A percentile compares a stretch with the other conserved stretches of the same genome.
Conservation (phyloP, 2,113 vertebrate species). For the Osmerus eperlanus region DNA sequence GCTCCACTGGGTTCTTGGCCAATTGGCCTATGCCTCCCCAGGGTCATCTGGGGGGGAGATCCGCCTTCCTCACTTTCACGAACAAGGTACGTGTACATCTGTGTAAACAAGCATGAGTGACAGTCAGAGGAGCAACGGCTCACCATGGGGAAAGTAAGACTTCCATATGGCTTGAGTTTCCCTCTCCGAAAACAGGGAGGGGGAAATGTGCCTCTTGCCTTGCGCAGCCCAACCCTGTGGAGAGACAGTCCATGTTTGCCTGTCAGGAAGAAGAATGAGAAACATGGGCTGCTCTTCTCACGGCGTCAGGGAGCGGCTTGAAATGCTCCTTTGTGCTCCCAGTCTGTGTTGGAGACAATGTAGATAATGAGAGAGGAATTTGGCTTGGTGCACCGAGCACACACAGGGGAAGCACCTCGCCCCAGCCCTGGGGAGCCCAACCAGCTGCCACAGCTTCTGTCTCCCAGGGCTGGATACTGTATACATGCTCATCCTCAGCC, state of each 20-base stretch:
- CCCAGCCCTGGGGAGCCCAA: conserved; percentile 38
- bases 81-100: conserved; percentile 65
- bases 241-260: conserved; percentile 42
- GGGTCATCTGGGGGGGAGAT: conserved; percentile 50
- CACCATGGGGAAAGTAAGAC: conserved; percentile 35
- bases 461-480: conserved; percentile 32
- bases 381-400: conserved; percentile 18
- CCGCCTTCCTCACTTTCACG: conserved; percentile 39
- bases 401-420: conserved; percentile 45
- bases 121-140: conserved; percentile 38
- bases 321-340: conserved; percentile 55
- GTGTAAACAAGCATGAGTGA: conserved; percentile 68
- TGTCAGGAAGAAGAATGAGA: conserved; percentile 44
- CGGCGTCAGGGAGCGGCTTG: conserved; percentile 60
- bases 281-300: conserved; percentile 30
- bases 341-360: conserved; percentile 48
- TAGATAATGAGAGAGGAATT: conserved; percentile 63
- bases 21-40: conserved; percentile 37
- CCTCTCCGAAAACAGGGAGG: conserved; percentile 24
- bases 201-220: conserved; percentile 20
- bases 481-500: conserved; percentile 30
- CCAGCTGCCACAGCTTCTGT: conserved; percentile 58
- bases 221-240: conserved; percentile 18
- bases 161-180: conserved; percentile 38
- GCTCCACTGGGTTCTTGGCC: conserved; percentile 43